phyloP scores from a whole-genome alignment of 2,113 vertebrate genomes.

The Raja brachyura region DNA sequence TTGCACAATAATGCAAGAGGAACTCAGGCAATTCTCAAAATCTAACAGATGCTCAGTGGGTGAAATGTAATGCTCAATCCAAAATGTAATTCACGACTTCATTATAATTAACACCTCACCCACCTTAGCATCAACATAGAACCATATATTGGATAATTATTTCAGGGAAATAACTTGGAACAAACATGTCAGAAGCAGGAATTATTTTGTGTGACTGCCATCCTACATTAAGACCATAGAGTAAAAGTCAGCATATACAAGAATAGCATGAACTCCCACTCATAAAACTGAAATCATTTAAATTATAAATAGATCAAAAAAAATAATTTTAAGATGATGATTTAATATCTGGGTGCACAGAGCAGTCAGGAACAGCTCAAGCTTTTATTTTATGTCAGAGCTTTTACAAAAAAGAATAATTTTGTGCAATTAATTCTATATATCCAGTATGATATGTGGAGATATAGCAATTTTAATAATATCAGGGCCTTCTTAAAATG shows the following conservation, averaged over 20 bases:
- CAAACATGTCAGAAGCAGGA: neutral
- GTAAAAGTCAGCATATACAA: neutral
- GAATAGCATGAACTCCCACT: neutral
- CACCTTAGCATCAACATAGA: neutral
- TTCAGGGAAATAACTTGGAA: neutral
- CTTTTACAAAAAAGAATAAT: neutral
- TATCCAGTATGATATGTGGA: neutral
- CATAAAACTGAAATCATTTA: neutral
- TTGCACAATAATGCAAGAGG: neutral
- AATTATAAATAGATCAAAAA: neutral
- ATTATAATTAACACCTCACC: neutral
- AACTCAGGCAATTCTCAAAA: neutral
- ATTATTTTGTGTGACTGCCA: neutral
- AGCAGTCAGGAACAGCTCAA: neutral
- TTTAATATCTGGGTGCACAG: neutral
- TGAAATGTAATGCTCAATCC: neutral
- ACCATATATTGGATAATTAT: neutral
- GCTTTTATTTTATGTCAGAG: neutral
- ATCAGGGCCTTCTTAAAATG: conserved; percentile 14
- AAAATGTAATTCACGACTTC: neutral
- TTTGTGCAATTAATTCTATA: conserved; percentile 9
- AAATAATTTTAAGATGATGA: neutral
- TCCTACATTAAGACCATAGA: neutral
- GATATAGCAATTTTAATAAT: neutral
- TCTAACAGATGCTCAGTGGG: neutral